These are phyloP conservation scores for Brachypodius melanocephalos DNA, from an alignment of 2,113 vertebrate genomes.

Conservation along the genomic window DNA sequence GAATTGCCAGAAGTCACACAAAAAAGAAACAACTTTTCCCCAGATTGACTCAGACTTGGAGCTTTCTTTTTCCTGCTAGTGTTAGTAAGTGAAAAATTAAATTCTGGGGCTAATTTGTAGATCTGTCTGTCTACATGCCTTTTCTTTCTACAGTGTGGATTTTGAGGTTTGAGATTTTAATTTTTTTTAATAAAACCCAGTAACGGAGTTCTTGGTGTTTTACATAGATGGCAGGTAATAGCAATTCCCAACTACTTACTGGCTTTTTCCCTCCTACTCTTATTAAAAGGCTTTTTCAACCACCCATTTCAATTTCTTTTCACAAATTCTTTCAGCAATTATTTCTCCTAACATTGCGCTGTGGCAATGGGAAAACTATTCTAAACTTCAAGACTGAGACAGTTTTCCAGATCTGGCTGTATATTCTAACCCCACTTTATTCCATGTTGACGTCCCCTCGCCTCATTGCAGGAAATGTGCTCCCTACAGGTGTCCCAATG, in stretches of 20 bases:
- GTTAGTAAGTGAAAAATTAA: not conserved
- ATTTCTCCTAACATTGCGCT: not conserved
- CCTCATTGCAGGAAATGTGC: not conserved
- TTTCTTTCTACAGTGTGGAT: not conserved
- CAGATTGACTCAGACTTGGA: not conserved
- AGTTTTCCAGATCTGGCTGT: not conserved
- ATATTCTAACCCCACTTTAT: not conserved
- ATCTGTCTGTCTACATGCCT: not conserved
- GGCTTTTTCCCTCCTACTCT: fast-evolving
- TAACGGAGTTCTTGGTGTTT: not conserved
- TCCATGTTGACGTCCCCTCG: fast-evolving
- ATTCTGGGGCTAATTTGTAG: not conserved
- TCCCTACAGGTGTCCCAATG: not conserved
- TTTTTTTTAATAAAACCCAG: not conserved
- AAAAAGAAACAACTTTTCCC: not conserved
- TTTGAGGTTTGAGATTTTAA: not conserved
- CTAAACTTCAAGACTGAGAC: not conserved
- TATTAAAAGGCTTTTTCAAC: not conserved
- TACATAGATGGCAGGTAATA: not conserved
- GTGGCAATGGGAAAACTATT: not conserved
- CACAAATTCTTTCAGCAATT: not conserved
- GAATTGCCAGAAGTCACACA: not conserved
- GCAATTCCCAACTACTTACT: not conserved
- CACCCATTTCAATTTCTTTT: not conserved
- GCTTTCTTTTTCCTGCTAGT: not conserved